Percentiles rank a stretch among this genome's conserved stretches.
Conservation (phyloP, 2,113 vertebrate species). For the Machaerirhynchus nigripectus region DNA sequence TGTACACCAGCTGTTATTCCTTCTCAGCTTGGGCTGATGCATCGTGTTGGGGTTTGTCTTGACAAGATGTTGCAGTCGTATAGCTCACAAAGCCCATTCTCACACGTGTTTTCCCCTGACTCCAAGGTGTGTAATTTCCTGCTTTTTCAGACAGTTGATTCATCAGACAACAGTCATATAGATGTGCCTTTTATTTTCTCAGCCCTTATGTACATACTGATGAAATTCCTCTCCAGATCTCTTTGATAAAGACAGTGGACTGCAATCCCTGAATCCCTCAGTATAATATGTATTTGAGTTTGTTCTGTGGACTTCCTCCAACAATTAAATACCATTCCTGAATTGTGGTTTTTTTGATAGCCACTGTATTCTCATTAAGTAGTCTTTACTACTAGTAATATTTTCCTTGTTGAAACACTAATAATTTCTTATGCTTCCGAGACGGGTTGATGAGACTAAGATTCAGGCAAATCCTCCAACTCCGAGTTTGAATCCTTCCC, state of each 20-base stretch:
- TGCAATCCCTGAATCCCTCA: not conserved
- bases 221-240: not conserved
- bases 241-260: not conserved
- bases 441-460: not conserved
- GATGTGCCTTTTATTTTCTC: not conserved
- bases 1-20: not conserved
- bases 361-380: not conserved
- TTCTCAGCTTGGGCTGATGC: not conserved
- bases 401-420: not conserved
- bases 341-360: not conserved
- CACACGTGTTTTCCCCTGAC: not conserved
- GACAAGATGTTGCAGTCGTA: not conserved
- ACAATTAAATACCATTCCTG: not conserved
- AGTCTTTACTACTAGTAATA: not conserved
- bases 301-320: not conserved
- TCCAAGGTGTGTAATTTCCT: not conserved
- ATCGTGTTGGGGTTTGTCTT: not conserved
- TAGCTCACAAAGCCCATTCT: not conserved
- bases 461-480: not conserved
- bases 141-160: not conserved
- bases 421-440: not conserved
- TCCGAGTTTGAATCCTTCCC: not conserved
- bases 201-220: not conserved
- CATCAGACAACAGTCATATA: not conserved
- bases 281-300: not conserved